Evolutionary conservation across 2,113 vertebrate genomes (phyloP).

Genomic region (Alosa alosa): DNA sequence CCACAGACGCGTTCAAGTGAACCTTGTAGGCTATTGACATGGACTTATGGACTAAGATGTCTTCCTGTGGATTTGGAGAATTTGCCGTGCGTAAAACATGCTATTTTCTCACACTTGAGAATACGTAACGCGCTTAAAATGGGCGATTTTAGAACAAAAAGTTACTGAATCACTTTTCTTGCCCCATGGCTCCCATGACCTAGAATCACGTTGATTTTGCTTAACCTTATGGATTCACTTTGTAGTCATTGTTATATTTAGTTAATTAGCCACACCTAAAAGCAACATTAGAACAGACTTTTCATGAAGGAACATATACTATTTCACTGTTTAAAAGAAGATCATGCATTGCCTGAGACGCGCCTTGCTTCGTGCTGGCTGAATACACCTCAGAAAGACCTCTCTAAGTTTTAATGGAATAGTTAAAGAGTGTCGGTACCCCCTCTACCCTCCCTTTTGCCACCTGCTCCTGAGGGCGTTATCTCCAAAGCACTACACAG

Average conservation of each 20-base stretch:
- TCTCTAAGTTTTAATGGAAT: neutral
- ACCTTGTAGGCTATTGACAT: neutral
- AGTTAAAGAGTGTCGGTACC: neutral
- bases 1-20: neutral
- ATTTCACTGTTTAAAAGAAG: neutral
- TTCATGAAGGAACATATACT: neutral
- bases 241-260: neutral
- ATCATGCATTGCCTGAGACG: neutral
- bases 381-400: neutral
- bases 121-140: neutral
- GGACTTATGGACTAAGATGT: neutral
- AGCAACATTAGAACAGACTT: neutral
- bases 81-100: neutral
- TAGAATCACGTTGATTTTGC: neutral
- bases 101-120: neutral
- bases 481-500: neutral
- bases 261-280: neutral
- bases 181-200: neutral
- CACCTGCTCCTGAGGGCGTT: constrained; percentile 14
- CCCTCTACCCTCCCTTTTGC: neutral
- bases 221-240: neutral
- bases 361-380: neutral
- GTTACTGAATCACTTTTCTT: neutral
- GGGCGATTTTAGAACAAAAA: neutral
- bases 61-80: neutral